Evolutionary conservation across 1,140 invertebrate genomes (phyloP), one percentile per base, ranked within the genome.

Genomic region (Pemphigus obesinymphae): DNA sequence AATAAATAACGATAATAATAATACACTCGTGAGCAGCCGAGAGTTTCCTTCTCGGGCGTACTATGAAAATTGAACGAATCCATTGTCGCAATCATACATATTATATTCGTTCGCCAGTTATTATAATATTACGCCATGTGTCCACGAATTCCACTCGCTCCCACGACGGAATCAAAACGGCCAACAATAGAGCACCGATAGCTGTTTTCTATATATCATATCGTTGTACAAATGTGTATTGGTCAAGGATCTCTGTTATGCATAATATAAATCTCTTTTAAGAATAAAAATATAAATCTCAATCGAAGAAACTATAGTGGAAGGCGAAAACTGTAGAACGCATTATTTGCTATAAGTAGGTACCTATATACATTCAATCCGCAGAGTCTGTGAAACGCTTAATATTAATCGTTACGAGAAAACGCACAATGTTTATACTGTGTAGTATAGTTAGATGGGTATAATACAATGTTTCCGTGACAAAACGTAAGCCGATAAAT

Each of bases 41-140:
- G n/a, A 31, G 70, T 48, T 75, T 75, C 43, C 26, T 75, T 50
- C 29, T 48, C 45, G 23, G 48, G 29, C 20, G 11, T 37, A 76
- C 45, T n/a, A 37, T 29, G 29, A 23, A 75, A n/a, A 55, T 53
- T 31, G 26, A 34, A 34, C 48, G 6, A 20, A 53, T 6, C 31
- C 48, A 58, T 53, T 75, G 72, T 75, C 48, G 72, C 72, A 75
- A 75, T 75, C 26, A 29, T 10, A n/a, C n/a, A n/a, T n/a, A n/a
- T n/a, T n/a, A n/a, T n/a, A 48, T 45, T 73, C 40, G 17, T n/a
- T n/a, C 26, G 48, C 29, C 1, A n/a, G 23, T 26, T 20, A n/a
- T n/a, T n/a, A n/a, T n/a, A n/a, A n/a, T 23, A 11, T 76, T 58
- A 58, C 73, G 50, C 58, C 73, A 58, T 45, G n/a, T 13, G 73